Percentiles rank a stretch among this genome's conserved stretches.
phyloP scores from a whole-genome alignment of 1,140 invertebrate species.

The Vanessa atalanta region DNA sequence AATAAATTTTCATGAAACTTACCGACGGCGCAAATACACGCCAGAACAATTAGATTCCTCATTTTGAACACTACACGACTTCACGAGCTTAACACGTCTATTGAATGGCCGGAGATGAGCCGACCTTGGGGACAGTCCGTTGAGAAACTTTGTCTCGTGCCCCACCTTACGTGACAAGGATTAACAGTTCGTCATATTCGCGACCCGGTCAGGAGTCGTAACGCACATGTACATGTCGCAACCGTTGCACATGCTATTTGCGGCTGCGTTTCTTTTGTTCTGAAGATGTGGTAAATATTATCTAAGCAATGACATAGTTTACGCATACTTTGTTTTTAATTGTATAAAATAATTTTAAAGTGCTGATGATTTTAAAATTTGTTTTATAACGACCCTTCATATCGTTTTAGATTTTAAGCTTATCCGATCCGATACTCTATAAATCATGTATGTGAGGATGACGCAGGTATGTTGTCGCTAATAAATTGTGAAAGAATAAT shows the following conservation, averaged over 20 bases:
- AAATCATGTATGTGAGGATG: too few species aligned
- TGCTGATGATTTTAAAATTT: too few species aligned
- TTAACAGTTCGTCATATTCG: conserved; percentile 34
- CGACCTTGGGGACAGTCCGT: conserved; percentile 69
- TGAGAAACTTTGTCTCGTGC: conserved; percentile 62
- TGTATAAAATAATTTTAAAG: too few species aligned
- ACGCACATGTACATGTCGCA: conserved; percentile 3
- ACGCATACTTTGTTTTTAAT: background rate
- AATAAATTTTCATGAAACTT: conserved; percentile 39
- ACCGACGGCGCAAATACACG: conserved; percentile 63
- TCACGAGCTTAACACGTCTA: conserved; percentile 52
- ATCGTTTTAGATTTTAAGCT: too few species aligned
- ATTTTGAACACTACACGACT: conserved; percentile 58
- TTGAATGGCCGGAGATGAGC: conserved; percentile 54
- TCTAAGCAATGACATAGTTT: background rate
- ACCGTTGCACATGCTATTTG: background rate
- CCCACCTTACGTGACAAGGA: conserved; percentile 60
- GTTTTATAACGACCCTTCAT: too few species aligned
- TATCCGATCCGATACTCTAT: too few species aligned
- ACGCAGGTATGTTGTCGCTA: too few species aligned
- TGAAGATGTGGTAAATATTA: background rate
- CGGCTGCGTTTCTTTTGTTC: conserved; percentile 1
- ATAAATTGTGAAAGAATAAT: too few species aligned
- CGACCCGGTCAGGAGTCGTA: conserved; percentile 16
- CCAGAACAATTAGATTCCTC: conserved; percentile 60